These are phyloP conservation scores for Tragopan temminckii DNA, from an alignment of 2,797 vertebrate genomes.

Conservation along the genomic window DNA sequence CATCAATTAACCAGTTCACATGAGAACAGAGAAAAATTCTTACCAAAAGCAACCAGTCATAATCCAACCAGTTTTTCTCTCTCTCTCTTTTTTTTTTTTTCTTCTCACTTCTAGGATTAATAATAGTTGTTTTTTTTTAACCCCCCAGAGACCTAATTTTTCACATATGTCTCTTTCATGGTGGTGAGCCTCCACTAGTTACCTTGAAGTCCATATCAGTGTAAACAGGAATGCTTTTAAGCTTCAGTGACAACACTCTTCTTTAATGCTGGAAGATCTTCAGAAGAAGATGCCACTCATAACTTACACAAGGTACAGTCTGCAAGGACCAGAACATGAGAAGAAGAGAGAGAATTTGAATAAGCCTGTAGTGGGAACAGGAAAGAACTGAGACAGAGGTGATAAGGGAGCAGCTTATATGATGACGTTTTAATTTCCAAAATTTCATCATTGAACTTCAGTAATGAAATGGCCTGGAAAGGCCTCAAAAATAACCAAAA, in stretches of 20 bases:
- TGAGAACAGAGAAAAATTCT: neutral
- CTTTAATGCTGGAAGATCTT: neutral
- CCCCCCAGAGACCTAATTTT: neutral
- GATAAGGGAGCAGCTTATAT: neutral
- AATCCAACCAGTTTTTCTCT: neutral
- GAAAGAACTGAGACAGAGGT: neutral
- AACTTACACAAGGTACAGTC: rapidly evolving
- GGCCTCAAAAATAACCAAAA: slow-evolving; percentile 1
- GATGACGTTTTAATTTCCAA: neutral
- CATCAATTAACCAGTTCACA: neutral
- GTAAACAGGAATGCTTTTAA: neutral
- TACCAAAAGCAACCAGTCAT: neutral
- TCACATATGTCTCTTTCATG: neutral
- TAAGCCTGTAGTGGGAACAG: neutral
- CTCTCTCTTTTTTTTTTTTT: neutral
- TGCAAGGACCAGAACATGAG: neutral
- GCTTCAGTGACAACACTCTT: neutral
- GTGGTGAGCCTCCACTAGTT: neutral
- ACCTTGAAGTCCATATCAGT: neutral
- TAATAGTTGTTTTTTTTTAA: neutral
- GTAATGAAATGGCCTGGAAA: neutral
- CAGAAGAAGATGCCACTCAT: neutral
- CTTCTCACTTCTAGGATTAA: neutral
- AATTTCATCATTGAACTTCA: neutral
- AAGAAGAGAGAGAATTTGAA: neutral